These are phyloP conservation scores for Pseudomyrmex dendroicus DNA, from an alignment of 1,140 invertebrate genomes.

Conservation along the genomic window DNA sequence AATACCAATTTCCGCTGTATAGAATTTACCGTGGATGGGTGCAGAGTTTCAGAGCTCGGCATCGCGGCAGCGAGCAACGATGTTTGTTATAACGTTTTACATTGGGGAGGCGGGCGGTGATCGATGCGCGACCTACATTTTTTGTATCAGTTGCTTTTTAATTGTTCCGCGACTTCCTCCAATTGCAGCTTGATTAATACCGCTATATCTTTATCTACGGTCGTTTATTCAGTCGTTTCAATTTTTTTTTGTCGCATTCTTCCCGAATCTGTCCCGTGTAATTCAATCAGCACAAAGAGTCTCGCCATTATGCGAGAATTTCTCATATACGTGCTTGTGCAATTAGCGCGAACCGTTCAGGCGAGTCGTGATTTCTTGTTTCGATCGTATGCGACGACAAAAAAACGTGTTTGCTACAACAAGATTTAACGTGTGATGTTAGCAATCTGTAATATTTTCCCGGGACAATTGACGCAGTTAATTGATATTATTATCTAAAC, in stretches of 20 bases:
- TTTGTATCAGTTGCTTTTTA: conserved; percentile 57
- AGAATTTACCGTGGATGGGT: conserved; percentile 50
- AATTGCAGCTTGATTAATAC: conserved; percentile 47
- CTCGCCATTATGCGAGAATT: conserved; percentile 38
- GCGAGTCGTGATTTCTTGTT: conserved; percentile 29
- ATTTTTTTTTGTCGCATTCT: conserved; percentile 25
- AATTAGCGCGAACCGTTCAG: conserved; percentile 32
- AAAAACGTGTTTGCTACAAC: not conserved
- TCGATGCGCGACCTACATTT: conserved; percentile 58
- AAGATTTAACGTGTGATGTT: not conserved
- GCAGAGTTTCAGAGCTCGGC: conserved; percentile 34
- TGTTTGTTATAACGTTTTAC: conserved; percentile 45
- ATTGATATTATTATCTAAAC: not conserved
- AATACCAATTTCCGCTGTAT: conserved; percentile 66
- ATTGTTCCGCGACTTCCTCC: conserved; percentile 48
- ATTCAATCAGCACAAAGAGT: conserved; percentile 29
- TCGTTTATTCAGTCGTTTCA: conserved; percentile 26
- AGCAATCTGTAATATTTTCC: conserved; percentile 9
- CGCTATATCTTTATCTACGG: conserved; percentile 1
- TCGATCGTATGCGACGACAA: not conserved
- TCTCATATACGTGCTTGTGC: conserved; percentile 25
- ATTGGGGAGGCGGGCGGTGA: conserved; percentile 58
- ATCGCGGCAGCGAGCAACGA: not conserved
- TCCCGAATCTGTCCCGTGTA: conserved; percentile 23
- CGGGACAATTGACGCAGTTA: conserved; percentile 9